These are phyloP conservation scores for Oscheius sp. DNA, from an alignment of 2,888 invertebrate species.

Conservation along the genomic window DNA sequence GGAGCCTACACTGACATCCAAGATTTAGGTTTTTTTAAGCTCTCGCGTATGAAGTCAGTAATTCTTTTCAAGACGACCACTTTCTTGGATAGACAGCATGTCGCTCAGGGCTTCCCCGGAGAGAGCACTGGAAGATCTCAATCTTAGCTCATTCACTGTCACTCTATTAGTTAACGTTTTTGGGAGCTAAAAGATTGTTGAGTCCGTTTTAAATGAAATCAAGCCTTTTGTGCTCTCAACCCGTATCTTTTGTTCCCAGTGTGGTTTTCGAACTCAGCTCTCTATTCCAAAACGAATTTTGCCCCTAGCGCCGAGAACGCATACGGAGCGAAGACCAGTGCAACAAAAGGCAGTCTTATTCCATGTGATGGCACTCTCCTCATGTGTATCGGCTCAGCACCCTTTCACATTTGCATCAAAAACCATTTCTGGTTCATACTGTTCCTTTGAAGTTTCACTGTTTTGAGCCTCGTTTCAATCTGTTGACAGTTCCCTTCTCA, in stretches of 20 bases:
- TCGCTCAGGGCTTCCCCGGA: constrained; percentile 32
- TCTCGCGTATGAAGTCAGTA: too few relatives aligned
- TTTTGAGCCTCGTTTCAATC: neutral
- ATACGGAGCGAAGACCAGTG: constrained; percentile 30
- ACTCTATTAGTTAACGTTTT: constrained; percentile 2
- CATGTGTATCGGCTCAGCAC: constrained; percentile 1
- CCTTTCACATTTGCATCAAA: neutral
- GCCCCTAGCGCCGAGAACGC: constrained; percentile 5
- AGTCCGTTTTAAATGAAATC: neutral
- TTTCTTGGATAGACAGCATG: constrained; percentile 13
- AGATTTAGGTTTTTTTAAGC: too few relatives aligned
- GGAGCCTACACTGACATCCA: too few relatives aligned
- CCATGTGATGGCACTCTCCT: constrained; percentile 25
- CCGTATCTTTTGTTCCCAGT: neutral
- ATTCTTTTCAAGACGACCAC: neutral
- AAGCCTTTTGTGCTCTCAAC: neutral
- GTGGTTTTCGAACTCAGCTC: neutral
- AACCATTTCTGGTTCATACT: constrained; percentile 1
- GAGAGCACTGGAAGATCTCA: constrained; percentile 26
- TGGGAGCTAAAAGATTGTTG: too few relatives aligned
- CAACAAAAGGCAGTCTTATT: constrained; percentile 28
- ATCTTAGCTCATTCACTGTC: constrained; percentile 27
- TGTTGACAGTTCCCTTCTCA: neutral
- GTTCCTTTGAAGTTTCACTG: neutral
- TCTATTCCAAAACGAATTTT: constrained; percentile 16